Base-by-base conservation (phyloP, 2,113 vertebrate species). In the Ceyx margarethae region DNA sequence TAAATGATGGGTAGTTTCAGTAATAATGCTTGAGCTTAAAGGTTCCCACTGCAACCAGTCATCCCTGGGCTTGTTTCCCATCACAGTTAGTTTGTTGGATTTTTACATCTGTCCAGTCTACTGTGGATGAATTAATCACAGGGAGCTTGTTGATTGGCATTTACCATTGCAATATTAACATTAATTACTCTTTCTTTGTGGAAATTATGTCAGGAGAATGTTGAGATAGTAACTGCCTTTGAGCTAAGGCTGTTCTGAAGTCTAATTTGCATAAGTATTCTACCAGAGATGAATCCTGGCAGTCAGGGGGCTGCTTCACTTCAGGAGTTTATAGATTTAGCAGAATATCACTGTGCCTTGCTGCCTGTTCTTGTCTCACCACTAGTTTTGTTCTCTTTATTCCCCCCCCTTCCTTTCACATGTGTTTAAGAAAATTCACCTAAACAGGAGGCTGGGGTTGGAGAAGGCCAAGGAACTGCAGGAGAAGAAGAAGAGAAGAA, bases 401-500 rank as follows among this genome's bases (percentile, higher is more conserved):
- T 58, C 3, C 53, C 29, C 29, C 11, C 86, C 56, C 10, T 9
- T 88, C 15, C 79, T 82, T 94, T 72, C 53, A 80, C 45, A 29
- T 87, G 19, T n/a, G 29, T 80, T 91, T 10, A 91, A 99, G 98
- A 98, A 89, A 99, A 98, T 81, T 98, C 97, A 40, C 98, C 98
- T 57, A 99, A 98, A 93, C 98, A 98, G 96, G 99, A 99, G 91
- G 51, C 97, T 85, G 98, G 98, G 43, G 94, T 97, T 89, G 98
- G 97, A 96, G 99, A 99, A 76, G 97, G 97, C 48, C 98, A 98
- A 92, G 98, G 96, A 89, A 95, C 97, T 92, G 95, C 68, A 0
- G 95, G 86, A 64, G 99, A 99, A 97, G 99, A 99, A 79, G 99
- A 99, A 74, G 99, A 99, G 94, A 99, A 99, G 94, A 99, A 99